Base-by-base conservation (phyloP, 2,888 invertebrate genomes). In the Scaptomyza tumidula region DNA sequence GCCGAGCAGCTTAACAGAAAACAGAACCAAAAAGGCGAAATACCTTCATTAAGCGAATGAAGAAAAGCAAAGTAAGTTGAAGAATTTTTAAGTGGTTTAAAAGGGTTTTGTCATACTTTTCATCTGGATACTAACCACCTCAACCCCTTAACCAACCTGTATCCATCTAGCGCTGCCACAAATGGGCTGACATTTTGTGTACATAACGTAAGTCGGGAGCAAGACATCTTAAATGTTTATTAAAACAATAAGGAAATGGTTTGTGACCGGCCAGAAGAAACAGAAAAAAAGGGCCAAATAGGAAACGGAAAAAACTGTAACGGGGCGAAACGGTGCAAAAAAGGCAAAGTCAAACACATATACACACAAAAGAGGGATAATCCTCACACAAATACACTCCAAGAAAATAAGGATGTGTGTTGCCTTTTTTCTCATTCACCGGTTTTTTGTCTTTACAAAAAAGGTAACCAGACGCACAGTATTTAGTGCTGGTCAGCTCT, bases 231-330 rank as follows among this genome's bases (percentile, higher is more conserved):
- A 85, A 90, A 90, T 86, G 89, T 89, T 89, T 89, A 90, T 89
- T 90, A 90, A 90, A 90, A 89, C 86, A 89, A 89, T 89, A 89
- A 89, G 88, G 86, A 88, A 90, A 90, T 89, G 89, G 90, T 78
- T 89, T 78, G 80, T 76, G 69, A 58, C 19, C 19, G 33, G 39
- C 53, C 29, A 50, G 24, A 33, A 59, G 33, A 24, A 33, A 31
- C 24, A 37, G 14, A 39, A 50, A 53, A 53, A 43, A 54, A 49
- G 56, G 55, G 43, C 39, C 13, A 44, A 44, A 35, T 37, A 29
- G 43, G 72, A 62, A 60, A 64, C 35, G 55, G 59, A 61, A 53
- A 41, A 61, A 65, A 68, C 63, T 66, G 64, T 46, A 53, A 66
- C 44, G 53, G 54, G 27, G 16, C 45, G 66, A 72, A 70, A 82